Conservation (phyloP, 2,797 vertebrate genomes). For the Sebastiscus albofasciatus region DNA sequence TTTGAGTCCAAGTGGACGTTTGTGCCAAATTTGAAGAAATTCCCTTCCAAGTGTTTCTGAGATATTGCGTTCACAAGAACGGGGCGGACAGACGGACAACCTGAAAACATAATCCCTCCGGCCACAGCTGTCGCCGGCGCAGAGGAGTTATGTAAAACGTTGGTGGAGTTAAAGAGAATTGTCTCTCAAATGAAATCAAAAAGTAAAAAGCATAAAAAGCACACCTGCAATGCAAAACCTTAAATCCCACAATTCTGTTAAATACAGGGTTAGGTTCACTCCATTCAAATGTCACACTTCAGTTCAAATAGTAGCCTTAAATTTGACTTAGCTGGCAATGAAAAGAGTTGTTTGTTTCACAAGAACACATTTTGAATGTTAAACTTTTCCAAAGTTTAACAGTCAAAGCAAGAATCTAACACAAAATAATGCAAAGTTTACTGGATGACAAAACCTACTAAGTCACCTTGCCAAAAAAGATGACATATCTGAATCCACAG, state of each 20-base stretch:
- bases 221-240: no score
- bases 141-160: no score
- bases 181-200: background rate
- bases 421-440: background rate
- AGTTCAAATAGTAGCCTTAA: background rate
- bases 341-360: background rate
- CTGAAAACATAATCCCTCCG: no score
- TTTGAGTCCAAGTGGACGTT: no score
- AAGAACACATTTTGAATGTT: background rate
- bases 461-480: background rate
- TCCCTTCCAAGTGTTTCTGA: no score
- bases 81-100: no score
- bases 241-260: no score
- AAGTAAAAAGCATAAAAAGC: background rate
- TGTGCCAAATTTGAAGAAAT: no score
- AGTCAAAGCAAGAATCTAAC: no score
- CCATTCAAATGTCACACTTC: background rate
- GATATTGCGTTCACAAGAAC: no score
- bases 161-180: background rate
- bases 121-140: no score
- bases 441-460: background rate
- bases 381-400: background rate
- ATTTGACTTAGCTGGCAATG: background rate
- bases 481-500: background rate
- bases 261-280: no score